Base-by-base conservation (phyloP, 2,797 vertebrate species). In the Helarctos malayanus region DNA sequence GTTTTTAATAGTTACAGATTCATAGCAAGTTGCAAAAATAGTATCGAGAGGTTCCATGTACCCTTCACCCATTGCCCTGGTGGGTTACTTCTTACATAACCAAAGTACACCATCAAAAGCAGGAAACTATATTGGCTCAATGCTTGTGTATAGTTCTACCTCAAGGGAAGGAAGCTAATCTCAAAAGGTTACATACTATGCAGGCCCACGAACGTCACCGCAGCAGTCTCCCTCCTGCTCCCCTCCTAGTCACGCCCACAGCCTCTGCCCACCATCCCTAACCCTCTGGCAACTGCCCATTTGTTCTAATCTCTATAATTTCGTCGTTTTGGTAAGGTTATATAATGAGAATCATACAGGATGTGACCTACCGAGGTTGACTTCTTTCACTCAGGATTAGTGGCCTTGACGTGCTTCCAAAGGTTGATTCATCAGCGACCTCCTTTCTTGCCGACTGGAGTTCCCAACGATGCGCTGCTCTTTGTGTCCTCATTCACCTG, bases 391-490 rank as follows among this genome's bases (percentile, higher is more conserved):
- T 54, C 49, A 79, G 49, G 18, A 65, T 21, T 14, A 14, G 76
- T 14, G 76, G 19, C 49, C 49, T 8, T 13, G 32, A 54, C 4
- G 11, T 0, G 29, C 32, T 7, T 54, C 49, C 49, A 35, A 8
- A 12, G 2, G 10, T 8, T n/a, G 75, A 54, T n/a, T 54, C 49
- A 13, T n/a, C n/a, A 12, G 47, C 7, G 29, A 23, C 5, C 23
- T 27, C 69, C 49, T 15, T n/a, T 35, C 71, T 8, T 54, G 49
- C 32, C 7, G 12, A 35, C 18, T 9, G 7, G 49, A 54, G 19
- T 52, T 25, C 49, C 49, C 2, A 23, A 3, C 5, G 16, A 25
- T 6, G 21, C 1, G 1, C 29, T n/a, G 41, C 23, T 13, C 5
- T 45, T 13, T 54, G 5, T 14, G 11, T 54, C 49, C 11, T 7